These are phyloP conservation scores for Pocillopora damicornis DNA, from an alignment of 64 coral and sea anemone species.

Conservation along the genomic window DNA sequence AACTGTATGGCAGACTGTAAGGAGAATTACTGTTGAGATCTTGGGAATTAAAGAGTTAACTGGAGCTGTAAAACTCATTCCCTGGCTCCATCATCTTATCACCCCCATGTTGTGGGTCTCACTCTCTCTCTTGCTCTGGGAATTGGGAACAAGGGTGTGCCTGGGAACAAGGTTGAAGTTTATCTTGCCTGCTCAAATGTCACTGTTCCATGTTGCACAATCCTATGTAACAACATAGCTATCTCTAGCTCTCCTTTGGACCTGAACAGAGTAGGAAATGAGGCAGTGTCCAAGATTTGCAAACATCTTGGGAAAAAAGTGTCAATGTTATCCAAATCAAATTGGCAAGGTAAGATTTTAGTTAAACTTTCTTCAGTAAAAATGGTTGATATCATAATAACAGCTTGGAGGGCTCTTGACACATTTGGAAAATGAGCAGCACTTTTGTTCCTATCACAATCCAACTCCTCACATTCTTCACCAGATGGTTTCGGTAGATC, in stretches of 20 bases:
- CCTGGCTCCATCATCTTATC: no score
- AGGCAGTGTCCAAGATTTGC: not conserved
- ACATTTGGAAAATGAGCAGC: not conserved
- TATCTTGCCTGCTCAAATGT: constrained; percentile 45
- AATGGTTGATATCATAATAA: not conserved
- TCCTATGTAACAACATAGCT: constrained; percentile 45
- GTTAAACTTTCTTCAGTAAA: not conserved
- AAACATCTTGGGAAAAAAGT: constrained; percentile 5
- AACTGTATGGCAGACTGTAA: no score
- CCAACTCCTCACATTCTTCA: constrained; percentile 46
- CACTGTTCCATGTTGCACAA: constrained; percentile 42
- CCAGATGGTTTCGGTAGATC: constrained; percentile 58
- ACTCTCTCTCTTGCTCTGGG: not conserved
- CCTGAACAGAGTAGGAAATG: constrained; percentile 58
- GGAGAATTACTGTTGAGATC: no score
- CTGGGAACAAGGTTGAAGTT: not conserved
- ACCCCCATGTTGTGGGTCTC: no score
- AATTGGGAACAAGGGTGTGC: not conserved
- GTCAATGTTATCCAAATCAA: not conserved
- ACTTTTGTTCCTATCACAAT: not conserved
- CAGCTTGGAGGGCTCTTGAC: not conserved
- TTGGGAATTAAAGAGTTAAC: no score
- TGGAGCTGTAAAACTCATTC: no score
- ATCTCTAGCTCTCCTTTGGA: constrained; percentile 58
- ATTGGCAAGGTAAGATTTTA: not conserved